phyloP scores from a whole-genome alignment of 2,113 vertebrate species.

The Poecilia latipinna region DNA sequence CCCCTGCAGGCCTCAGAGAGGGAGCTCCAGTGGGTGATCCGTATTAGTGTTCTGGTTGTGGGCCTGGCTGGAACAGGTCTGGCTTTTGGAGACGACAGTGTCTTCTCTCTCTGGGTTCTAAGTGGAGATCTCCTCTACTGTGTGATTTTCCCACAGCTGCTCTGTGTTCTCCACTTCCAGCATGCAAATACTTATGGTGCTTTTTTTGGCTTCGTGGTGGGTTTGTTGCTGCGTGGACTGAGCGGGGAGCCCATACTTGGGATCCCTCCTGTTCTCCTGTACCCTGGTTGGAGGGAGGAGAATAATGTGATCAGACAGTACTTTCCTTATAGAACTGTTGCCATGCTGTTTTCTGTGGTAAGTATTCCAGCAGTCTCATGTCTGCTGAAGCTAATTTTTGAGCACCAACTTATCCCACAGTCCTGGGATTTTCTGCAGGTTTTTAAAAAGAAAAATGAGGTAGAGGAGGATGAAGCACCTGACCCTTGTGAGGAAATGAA shows the following conservation, averaged over 20 bases:
- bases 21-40: constrained; percentile 80
- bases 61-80: constrained; percentile 71
- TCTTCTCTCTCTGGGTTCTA: constrained; percentile 79
- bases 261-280: constrained; percentile 48
- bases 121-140: constrained; percentile 80
- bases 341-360: constrained; percentile 39
- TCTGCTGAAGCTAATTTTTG: constrained; percentile 42
- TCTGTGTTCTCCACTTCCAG: constrained; percentile 69
- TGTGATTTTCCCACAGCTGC: constrained; percentile 74
- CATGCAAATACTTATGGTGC: constrained; percentile 77
- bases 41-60: constrained; percentile 73
- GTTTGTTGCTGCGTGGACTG: constrained; percentile 43
- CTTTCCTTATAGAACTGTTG: constrained; percentile 59
- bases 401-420: constrained; percentile 32
- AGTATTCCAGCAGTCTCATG: constrained; percentile 34
- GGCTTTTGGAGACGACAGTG: constrained; percentile 77
- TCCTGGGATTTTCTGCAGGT: constrained; percentile 53
- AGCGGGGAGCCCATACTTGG: constrained; percentile 50
- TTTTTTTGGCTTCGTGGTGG: constrained; percentile 42
- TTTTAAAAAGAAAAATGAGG: constrained; percentile 28
- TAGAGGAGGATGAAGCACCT: constrained; percentile 7
- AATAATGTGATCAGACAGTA: constrained; percentile 36
- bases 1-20: constrained; percentile 76
- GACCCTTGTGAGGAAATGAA: neutral
- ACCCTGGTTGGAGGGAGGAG: constrained; percentile 55